Evolutionary conservation across 2,113 vertebrate species (phyloP).

Genomic region (Daphoenositta chrysoptera): DNA sequence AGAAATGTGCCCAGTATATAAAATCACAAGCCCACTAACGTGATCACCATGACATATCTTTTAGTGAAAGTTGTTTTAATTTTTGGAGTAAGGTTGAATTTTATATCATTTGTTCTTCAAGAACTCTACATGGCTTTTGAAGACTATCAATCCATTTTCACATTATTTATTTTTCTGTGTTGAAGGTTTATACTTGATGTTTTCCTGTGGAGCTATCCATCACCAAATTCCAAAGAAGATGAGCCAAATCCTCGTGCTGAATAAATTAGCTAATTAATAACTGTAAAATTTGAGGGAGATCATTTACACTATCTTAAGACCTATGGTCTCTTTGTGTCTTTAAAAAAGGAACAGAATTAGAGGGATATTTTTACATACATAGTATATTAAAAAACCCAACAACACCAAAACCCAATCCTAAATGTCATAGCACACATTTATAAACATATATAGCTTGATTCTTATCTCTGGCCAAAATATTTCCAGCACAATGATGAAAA

Average conservation of each 20-base stretch:
- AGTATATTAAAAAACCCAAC: background rate
- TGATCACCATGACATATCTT: background rate
- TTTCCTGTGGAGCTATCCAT: background rate
- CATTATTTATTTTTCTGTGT: background rate
- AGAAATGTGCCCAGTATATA: background rate
- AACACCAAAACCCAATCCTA: background rate
- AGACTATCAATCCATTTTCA: background rate
- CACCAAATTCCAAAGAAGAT: background rate
- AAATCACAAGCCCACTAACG: background rate
- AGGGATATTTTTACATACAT: background rate
- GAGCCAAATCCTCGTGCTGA: background rate
- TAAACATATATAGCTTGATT: background rate
- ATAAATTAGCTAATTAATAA: background rate
- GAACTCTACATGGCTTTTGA: background rate
- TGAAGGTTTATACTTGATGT: background rate
- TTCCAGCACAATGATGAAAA: background rate
- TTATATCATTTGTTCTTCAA: background rate
- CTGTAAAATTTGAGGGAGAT: background rate
- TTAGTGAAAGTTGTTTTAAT: background rate
- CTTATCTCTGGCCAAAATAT: background rate
- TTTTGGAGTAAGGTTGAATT: background rate
- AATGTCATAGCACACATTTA: background rate
- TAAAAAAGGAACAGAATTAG: background rate
- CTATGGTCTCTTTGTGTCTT: background rate
- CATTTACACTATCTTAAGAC: background rate